Base-by-base conservation (phyloP, 1,140 invertebrate genomes). In the Lucilia sericata region DNA sequence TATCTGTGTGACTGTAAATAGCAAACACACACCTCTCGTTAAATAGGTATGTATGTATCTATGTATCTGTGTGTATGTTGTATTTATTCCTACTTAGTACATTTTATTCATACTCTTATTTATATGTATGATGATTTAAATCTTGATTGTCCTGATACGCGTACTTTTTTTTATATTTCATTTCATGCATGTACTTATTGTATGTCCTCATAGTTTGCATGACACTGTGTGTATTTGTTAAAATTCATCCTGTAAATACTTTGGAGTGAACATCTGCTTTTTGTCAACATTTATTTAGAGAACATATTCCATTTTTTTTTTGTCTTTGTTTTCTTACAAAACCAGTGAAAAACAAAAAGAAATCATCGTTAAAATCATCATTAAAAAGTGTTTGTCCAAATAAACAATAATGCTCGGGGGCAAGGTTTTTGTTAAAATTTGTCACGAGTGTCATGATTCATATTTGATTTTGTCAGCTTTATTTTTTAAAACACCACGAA, bases 401-500 rank as follows among this genome's bases (percentile, higher is more conserved):
- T 55, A 55, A 55, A 55, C 13, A 55, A 55, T 14, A 55, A 42
- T 42, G 42, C 42, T 10, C 5, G 42, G 42, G 42, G 42, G 10
- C 7, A 14, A 55, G 13, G 51, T 14, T 14, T 55, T 55, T 55
- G 7, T 12, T 14, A 55, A n/a, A 55, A 55, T 55, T 55, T 55
- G 51, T 55, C 51, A 55, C 51, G 51, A 55, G 51, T 55, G 51
- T 55, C 13, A 55, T 55, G 51, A 55, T 55, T 55, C 51, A 55
- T 55, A 55, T 55, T 55, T 55, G 51, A 55, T 55, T 55, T 55
- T 55, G 51, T 55, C 51, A n/a, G 51, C 51, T 55, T 55, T 17
- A 8, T 42, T 42, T 36, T 7, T 10, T 8, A 42, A 7, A 42
- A 42, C 10, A 55, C 7, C 17, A 55, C 17, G 13, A 55, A 55